These are phyloP conservation scores for Apamea epomidion DNA, from an alignment of 2,888 invertebrate species.

Conservation along the genomic window DNA sequence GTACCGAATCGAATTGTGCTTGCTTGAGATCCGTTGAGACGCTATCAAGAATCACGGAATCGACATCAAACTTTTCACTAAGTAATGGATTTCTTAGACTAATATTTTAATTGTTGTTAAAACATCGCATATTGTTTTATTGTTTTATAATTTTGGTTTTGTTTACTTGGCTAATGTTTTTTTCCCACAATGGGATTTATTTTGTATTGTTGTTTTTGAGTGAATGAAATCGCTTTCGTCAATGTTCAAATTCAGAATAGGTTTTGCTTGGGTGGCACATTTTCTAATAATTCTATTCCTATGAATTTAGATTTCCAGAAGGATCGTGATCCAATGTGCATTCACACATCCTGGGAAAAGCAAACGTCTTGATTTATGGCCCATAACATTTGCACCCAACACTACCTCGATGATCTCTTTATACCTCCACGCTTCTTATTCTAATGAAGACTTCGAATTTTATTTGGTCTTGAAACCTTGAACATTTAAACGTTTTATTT, in stretches of 20 bases:
- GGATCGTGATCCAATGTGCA: neutral
- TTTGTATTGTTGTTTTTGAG: conserved; percentile 16
- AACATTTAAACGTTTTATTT: conserved; percentile 57
- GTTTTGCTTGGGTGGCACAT: neutral
- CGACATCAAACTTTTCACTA: conserved; percentile 42
- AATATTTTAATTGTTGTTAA: conserved; percentile 36
- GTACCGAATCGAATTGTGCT: conserved; percentile 61
- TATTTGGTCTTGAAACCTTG: conserved; percentile 61
- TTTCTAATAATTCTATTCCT: neutral
- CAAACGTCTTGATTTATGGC: conserved; percentile 56
- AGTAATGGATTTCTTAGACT: conserved; percentile 35
- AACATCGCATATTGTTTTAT: conserved; percentile 7
- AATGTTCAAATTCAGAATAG: neutral
- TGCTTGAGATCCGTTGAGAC: conserved; percentile 53
- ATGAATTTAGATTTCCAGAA: neutral
- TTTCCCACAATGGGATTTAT: conserved; percentile 12
- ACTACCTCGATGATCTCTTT: conserved; percentile 75
- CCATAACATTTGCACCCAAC: conserved; percentile 65
- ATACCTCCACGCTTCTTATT: conserved; percentile 65
- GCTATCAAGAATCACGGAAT: conserved; percentile 50
- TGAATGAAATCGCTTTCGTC: conserved; percentile 1
- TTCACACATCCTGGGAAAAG: conserved; percentile 4
- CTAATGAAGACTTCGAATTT: conserved; percentile 46
- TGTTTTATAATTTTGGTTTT: conserved; percentile 15
- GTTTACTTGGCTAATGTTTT: conserved; percentile 25